Base-by-base conservation (phyloP, 1,140 invertebrate species). In the Wasmannia auropunctata region DNA sequence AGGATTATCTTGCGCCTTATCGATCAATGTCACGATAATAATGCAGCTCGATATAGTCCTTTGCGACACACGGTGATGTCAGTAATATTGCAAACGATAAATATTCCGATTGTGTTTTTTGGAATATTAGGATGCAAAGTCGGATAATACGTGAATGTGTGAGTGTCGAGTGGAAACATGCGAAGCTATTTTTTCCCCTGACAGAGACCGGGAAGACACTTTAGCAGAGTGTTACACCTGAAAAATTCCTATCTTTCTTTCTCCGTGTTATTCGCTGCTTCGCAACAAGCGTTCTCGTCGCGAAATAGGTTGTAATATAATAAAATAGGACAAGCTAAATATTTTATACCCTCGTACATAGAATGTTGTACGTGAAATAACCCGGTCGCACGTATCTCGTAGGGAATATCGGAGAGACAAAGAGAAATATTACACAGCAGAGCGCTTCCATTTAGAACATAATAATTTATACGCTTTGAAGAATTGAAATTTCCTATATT, bases 321-420 rank as follows among this genome's bases (percentile, higher is more conserved):
- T 83, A 83, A 83, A 83, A 58, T 83, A 83, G 79, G 67, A 83
- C 79, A 72, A 72, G 79, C 67, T 83, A 74, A 83, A 83, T 83
- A 83, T 83, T 83, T 83, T 60, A 83, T 72, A 19, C 7, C 1
- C 69, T 22, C 51, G 60, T 83, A 28, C 69, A 70, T 51, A 43
- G 8, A 46, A 72, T 74, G 79, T 81, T 81, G 10, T 22, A 58
- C 51, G 34, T 11, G 79, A 58, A 58, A 56, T 72, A 83, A 83
- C 51, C 19, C 25, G 40, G 37, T 72, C 51, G 79, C 51, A 28
- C n/a, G 22, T 63, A 11, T 80, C 63, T 63, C 58, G 76, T n/a
- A 3, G 25, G 60, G 37, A 22, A 81, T 74, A 74, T 34, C 51
- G 28, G 67, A n/a, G 62, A 74, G 34, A 83, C 67, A 83, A 74